Conservation (phyloP, 2,113 vertebrate genomes). For the Phalacrocorax pelagicus region DNA sequence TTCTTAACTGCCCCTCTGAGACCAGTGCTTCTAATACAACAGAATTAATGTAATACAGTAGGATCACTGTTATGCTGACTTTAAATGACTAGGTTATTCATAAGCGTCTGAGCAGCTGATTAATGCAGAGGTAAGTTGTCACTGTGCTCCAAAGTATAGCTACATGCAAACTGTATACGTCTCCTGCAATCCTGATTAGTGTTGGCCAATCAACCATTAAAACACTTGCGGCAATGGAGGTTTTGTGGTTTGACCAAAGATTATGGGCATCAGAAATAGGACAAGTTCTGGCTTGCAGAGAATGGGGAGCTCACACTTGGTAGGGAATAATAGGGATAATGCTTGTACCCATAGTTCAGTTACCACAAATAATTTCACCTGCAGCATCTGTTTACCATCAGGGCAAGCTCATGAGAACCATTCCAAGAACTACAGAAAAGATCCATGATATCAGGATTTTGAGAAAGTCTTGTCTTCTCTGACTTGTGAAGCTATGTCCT, state of each 20-base stretch:
- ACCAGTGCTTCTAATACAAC: background rate
- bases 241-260: background rate
- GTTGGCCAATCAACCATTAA: background rate
- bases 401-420: background rate
- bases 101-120: background rate
- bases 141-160: background rate
- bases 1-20: background rate
- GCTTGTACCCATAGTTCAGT: background rate
- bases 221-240: background rate
- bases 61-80: background rate
- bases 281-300: background rate
- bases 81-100: background rate
- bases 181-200: background rate
- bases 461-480: background rate
- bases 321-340: background rate
- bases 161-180: accelerated
- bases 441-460: background rate
- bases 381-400: background rate
- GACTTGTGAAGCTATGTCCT: background rate
- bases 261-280: background rate
- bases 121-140: background rate
- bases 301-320: background rate
- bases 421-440: background rate
- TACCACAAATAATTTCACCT: background rate
- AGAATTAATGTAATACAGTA: background rate